phyloP scores from a whole-genome alignment of 2,888 invertebrate species.

The Heteromurus nitidus region DNA sequence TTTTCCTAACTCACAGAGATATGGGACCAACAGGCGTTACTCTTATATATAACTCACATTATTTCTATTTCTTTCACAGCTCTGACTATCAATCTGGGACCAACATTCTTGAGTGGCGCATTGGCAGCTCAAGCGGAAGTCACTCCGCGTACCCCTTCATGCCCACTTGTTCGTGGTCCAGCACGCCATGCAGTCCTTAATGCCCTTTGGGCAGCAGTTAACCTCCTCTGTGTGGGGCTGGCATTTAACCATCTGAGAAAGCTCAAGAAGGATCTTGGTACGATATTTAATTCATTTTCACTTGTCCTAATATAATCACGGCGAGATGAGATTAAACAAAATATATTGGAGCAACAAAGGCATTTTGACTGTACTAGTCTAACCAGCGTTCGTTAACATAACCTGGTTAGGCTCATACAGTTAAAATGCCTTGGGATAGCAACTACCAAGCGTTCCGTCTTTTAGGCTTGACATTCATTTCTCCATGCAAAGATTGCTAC shows the following conservation, averaged over 20 bases:
- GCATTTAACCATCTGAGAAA: conserved; percentile 87
- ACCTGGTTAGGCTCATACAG: no score
- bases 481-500: no score
- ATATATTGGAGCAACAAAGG: no score
- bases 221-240: conserved; percentile 88
- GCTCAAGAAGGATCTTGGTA: conserved; percentile 84
- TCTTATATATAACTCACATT: conserved; percentile 8
- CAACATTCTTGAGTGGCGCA: conserved; percentile 89
- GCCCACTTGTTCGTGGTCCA: conserved; percentile 90
- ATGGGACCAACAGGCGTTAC: conserved; percentile 23
- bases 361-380: no score
- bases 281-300: conserved; percentile 11
- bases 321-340: not conserved
- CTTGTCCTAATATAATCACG: not conserved
- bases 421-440: no score
- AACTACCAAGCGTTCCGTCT: no score
- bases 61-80: conserved; percentile 58
- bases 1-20: no score
- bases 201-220: conserved; percentile 91
- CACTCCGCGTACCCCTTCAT: conserved; percentile 76
- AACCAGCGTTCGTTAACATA: no score
- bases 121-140: conserved; percentile 82
- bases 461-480: no score
- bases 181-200: conserved; percentile 93
- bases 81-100: conserved; percentile 81